Evolutionary conservation across 2,888 invertebrate genomes (phyloP).

Genomic region (Diplazon laetatorius): DNA sequence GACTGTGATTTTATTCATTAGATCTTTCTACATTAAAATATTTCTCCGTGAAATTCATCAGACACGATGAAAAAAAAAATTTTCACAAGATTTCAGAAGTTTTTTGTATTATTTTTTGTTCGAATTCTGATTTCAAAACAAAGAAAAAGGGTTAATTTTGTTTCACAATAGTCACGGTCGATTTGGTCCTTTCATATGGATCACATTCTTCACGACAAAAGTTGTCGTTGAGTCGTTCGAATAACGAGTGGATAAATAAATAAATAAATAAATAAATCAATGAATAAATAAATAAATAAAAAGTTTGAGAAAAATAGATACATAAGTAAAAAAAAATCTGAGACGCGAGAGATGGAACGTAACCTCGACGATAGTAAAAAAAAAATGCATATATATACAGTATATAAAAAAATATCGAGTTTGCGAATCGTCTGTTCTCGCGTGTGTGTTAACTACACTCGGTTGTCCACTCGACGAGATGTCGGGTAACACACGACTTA

Average conservation of each 20-base stretch:
- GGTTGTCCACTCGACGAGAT: conserved; percentile 54
- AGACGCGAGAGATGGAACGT: not conserved
- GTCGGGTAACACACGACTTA: conserved; percentile 23
- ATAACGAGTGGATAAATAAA: not conserved
- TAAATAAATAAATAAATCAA: not conserved
- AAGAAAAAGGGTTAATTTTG: too few species aligned
- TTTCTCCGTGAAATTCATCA: too few species aligned
- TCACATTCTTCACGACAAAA: conserved; percentile 23
- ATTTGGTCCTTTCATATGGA: conserved; percentile 9
- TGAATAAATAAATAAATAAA: not conserved
- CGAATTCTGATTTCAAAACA: too few species aligned
- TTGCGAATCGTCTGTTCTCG: conserved; percentile 52
- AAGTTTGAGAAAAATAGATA: not conserved
- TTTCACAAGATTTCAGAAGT: too few species aligned
- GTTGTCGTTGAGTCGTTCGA: conserved; percentile 28
- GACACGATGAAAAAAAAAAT: too few species aligned
- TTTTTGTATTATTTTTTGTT: too few species aligned
- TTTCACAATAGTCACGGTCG: too few species aligned
- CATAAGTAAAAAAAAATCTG: not conserved
- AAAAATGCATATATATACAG: too few species aligned
- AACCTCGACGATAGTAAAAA: conserved; percentile 25
- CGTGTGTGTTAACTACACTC: conserved; percentile 55
- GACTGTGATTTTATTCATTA: too few species aligned
- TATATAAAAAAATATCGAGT: conserved; percentile 58
- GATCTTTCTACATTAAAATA: too few species aligned